Base-by-base conservation (phyloP, 2,888 invertebrate species). In the Chaetogeoica ovagalla region DNA sequence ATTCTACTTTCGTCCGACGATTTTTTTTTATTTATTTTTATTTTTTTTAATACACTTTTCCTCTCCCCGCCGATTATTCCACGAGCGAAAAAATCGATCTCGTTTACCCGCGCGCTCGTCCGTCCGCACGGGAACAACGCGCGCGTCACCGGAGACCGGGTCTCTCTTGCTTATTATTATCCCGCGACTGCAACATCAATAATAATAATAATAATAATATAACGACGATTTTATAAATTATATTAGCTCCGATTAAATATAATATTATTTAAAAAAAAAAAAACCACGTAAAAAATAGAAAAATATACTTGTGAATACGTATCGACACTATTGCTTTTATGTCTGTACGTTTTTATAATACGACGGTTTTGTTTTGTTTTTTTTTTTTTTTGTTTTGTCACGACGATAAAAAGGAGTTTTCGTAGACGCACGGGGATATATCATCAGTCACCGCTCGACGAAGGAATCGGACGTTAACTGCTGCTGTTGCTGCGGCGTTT, bases 41-140 rank as follows among this genome's bases (percentile, higher is more conserved):
- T n/a, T 65, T 66, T 76, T 76, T 76, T 76, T 76, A 76, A 76
- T 76, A 76, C 76, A 76, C 76, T 76, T 76, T 68, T 76, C 48
- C 30, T 30, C 21, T 48, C 21, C 48, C 17, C 21, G 13, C 19
- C 66, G 30, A 65, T n/a, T 66, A 43, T 43, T 66, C 59, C 68
- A 52, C 60, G 69, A 69, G 48, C 68, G 55, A 70, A 66, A 52
- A 70, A 79, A 79, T 79, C 77, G 77, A 79, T 79, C 77, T 79
- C 77, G 70, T 79, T 79, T 77, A 69, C 69, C 60, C 76, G 59
- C 55, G 52, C 63, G 52, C 52, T 37, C 55, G 19, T 8, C 62
- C 63, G 30, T 43, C 7, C 43, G 43, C 43, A 43, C 43, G 30
- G 30, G 52, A 19, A 9, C 43, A 7, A 19, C 0, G 43, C 30